phyloP scores from a whole-genome alignment of 2,797 vertebrate genomes.

The Cyclura pinguis region DNA sequence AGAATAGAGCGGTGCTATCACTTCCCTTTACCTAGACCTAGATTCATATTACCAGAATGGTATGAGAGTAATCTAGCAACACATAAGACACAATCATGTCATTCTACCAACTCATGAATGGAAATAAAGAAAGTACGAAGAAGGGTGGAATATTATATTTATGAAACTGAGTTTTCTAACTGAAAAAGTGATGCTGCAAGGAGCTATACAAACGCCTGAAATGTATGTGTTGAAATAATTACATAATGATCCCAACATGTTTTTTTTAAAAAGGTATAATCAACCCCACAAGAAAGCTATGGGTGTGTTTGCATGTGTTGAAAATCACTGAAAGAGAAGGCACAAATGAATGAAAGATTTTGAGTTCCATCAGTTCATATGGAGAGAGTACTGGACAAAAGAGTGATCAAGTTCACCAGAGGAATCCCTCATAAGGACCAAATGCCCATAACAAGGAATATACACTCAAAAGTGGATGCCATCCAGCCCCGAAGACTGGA shows the following conservation, averaged over 20 bases:
- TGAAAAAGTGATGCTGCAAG: neutral
- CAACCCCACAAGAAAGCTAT: neutral
- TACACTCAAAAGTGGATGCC: neutral
- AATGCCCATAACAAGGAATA: neutral
- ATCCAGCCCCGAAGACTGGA: neutral
- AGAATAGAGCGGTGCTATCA: no score
- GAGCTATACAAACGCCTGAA: neutral
- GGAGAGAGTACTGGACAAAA: neutral
- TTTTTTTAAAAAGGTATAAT: neutral
- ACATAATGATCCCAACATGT: neutral
- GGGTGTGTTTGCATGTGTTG: neutral
- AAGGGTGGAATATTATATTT: neutral
- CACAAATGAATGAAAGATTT: neutral
- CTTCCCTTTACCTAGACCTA: no score
- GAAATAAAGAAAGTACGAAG: neutral
- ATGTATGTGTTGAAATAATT: neutral
- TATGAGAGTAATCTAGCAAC: neutral
- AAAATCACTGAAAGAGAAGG: neutral
- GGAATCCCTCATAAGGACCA: neutral
- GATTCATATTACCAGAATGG: neutral
- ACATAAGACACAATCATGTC: neutral
- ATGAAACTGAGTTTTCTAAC: conserved; percentile 1
- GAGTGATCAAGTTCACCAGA: neutral
- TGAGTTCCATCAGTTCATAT: neutral
- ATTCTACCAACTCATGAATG: neutral